Evolutionary conservation across 2,797 vertebrate species (phyloP).

Genomic region (Dicrostonyx torquatus): DNA sequence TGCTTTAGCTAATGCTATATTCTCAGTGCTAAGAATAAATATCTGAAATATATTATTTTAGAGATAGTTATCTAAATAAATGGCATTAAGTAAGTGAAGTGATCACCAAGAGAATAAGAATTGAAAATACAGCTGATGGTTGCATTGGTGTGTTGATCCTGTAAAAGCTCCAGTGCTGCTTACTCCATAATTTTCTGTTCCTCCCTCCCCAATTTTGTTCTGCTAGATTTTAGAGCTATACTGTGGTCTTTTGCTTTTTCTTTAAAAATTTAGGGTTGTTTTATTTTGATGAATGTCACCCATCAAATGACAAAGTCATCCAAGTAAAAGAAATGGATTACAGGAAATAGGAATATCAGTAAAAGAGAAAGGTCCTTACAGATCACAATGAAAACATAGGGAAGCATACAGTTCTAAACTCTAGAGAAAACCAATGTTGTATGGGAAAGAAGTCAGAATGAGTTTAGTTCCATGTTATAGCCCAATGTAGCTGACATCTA

Average conservation of each 20-base stretch:
- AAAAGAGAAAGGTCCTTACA: constrained; percentile 40
- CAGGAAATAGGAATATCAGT: background rate
- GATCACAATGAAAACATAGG: background rate
- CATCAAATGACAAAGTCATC: background rate
- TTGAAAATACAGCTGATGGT: background rate
- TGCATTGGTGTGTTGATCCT: constrained; percentile 3
- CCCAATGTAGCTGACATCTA: background rate
- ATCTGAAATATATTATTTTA: background rate
- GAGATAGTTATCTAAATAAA: constrained; percentile 5
- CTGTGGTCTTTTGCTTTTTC: background rate
- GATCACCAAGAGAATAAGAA: background rate
- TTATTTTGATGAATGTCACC: background rate
- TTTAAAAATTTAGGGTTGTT: background rate
- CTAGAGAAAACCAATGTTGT: background rate
- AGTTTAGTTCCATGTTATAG: background rate
- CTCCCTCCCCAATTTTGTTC: background rate
- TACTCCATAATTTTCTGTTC: background rate
- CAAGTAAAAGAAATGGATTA: constrained; percentile 19
- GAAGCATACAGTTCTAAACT: background rate
- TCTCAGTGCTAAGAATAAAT: constrained; percentile 18
- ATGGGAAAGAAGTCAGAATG: constrained; percentile 18
- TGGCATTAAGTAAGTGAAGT: constrained; percentile 3
- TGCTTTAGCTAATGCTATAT: constrained; percentile 34
- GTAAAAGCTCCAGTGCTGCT: background rate
- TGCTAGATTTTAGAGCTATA: constrained; percentile 42